Evolutionary conservation across 2,113 vertebrate species (phyloP).

Genomic region (Nycticebus coucang): DNA sequence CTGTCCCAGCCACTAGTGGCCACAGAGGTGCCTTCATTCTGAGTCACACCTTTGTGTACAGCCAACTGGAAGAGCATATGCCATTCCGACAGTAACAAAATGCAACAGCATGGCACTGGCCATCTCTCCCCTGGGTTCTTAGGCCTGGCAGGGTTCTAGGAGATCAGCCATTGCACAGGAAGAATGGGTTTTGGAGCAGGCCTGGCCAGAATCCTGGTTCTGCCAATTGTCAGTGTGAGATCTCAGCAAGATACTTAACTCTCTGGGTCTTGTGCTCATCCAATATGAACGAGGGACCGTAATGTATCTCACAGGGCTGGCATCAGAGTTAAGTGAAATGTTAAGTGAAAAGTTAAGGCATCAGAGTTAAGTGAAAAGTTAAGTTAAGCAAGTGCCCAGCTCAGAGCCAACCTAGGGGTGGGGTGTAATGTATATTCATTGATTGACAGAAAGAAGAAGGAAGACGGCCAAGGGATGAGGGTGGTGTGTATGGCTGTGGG

Average conservation of each 20-base stretch:
- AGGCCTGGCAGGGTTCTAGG: too few relatives aligned
- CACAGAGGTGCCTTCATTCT: neutral
- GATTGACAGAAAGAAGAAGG: neutral
- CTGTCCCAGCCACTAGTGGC: neutral
- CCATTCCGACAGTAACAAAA: neutral
- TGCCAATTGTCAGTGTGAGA: neutral
- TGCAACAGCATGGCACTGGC: accelerated
- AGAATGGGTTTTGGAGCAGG: neutral
- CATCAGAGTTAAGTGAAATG: neutral
- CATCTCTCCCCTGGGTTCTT: neutral
- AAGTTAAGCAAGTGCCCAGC: neutral
- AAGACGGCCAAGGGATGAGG: neutral
- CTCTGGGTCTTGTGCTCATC: neutral
- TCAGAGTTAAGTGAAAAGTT: neutral
- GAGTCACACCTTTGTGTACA: neutral
- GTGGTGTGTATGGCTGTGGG: neutral
- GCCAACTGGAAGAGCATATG: neutral
- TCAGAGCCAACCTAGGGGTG: neutral
- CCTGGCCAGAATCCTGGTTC: neutral
- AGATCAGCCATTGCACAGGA: neutral
- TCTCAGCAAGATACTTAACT: neutral
- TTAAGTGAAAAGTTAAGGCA: too few relatives aligned
- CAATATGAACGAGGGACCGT: neutral
- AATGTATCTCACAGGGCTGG: neutral
- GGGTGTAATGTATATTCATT: neutral